phyloP scores from a whole-genome alignment of 2,797 vertebrate species.

The Betta splendens region DNA sequence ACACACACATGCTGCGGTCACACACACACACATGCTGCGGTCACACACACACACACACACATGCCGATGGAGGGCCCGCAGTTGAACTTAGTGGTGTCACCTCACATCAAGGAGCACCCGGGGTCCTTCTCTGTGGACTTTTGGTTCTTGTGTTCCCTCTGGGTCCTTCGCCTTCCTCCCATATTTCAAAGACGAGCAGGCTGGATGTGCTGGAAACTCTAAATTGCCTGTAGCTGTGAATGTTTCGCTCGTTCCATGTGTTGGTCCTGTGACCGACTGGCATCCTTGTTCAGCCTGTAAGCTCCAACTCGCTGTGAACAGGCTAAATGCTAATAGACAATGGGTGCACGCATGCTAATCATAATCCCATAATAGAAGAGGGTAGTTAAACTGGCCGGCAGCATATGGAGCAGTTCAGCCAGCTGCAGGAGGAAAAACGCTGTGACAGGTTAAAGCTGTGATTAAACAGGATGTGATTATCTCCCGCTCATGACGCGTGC shows the following conservation, averaged over 20 bases:
- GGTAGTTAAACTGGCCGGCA: neutral
- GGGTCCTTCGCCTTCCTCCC: conserved; percentile 4
- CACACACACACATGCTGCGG: no score
- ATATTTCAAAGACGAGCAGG: conserved; percentile 7
- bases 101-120: conserved; percentile 3
- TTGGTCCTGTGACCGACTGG: conserved; percentile 2
- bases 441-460: conserved; percentile 20
- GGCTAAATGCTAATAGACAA: neutral
- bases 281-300: conserved; percentile 10
- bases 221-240: conserved; percentile 8
- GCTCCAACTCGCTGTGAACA: conserved; percentile 2
- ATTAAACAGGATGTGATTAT: conserved; percentile 15
- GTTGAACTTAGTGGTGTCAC: neutral
- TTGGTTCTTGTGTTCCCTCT: conserved; percentile 8
- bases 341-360: conserved; percentile 8
- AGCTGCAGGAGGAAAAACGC: conserved; percentile 2
- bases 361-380: neutral
- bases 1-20: no score
- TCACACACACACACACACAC: no score
- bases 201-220: conserved; percentile 21
- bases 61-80: no score
- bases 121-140: conserved; percentile 1
- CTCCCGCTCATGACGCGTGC: conserved; percentile 2
- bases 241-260: conserved; percentile 1
- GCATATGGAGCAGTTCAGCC: conserved; percentile 12